Base-by-base conservation (phyloP, 2,888 invertebrate species). In the Geophilus truncorum region DNA sequence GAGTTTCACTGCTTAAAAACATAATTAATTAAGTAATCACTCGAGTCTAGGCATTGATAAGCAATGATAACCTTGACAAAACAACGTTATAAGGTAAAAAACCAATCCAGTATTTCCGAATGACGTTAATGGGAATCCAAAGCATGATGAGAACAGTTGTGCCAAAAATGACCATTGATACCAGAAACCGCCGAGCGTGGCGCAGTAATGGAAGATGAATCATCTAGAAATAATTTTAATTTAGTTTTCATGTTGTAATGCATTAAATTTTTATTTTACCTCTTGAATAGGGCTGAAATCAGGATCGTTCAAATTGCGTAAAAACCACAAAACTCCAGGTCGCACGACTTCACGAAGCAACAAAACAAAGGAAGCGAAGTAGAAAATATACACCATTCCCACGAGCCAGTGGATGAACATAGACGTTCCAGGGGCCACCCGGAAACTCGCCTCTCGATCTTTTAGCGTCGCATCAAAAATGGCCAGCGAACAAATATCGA, bases 331-430 rank as follows among this genome's bases (percentile, higher is more conserved):
- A 0, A 98, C 97, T 0, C 99, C 99, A 0, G 99, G 99, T 80
- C 99, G 90, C 45, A 99, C 87, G 0, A 98, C 96, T 88, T 99
- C 98, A 80, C 98, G 90, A 28, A 99, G 88, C 1, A 99, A 89
- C 21, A 97, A 89, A 70, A 98, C 94, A 86, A 97, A 98, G 0
- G 97, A 97, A 7, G 98, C 99, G 86, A 99, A 98, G 88, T 99
- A 99, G 88, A 99, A 99, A 15, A 99, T 97, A 86, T 97, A 99
- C 10, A 91, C 94, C 97, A 99, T 98, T 81, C 99, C 99, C 7
- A 97, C 95, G 57, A 98, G 91, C 99, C 99, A 99, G 87, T 99
- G 98, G 80, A 99, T 93, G 86, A 98, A 98, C 90, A 98, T 94
- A 0, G 96, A 95, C 0, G 98, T 97, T 84, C 97, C 97, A 0